Evolutionary conservation across 2,888 invertebrate genomes (phyloP), one percentile per base, ranked within the genome.

Genomic region (Helleia helle): DNA sequence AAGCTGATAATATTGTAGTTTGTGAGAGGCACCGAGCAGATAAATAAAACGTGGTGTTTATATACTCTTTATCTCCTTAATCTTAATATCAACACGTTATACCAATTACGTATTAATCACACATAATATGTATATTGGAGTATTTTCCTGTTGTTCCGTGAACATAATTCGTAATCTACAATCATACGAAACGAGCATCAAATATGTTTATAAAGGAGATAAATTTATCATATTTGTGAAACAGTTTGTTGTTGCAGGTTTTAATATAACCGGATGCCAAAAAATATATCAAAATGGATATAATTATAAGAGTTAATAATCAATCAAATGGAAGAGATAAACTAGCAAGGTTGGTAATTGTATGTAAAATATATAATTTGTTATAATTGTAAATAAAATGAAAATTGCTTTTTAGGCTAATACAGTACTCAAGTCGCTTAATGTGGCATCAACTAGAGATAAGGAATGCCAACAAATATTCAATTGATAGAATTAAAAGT

Each of bases 341-440:
- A 71, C 55, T 87, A 45, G 87, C 87, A 13, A 79, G 87, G 87
- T 87, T 51, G 50, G 57, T 56, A 41, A 11, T 6, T 25, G 1
- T 1, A n/a, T n/a, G 14, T 14, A 7, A 17, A 28, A 11, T 12
- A 13, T 14, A 13, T 31, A 4, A 4, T 11, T 24, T 4, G 2
- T 7, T 7, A 11, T 18, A 12, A 25, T 7, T 22, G 29, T 13
- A 31, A 14, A 24, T 22, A 11, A 36, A 24, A n/a, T 6, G 17
- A n/a, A n/a, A n/a, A 24, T 37, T 38, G 12, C 36, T 40, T 29
- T 86, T n/a, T 71, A 95, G 96, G 58, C 86, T 95, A 42, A 71
- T 93, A 17, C 96, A 96, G 69, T 96, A 96, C 75, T 87, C 90
- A 13, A 93, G 93, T 61, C 87, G 93, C 47, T 86, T 94, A 22